Percentiles rank a stretch among this genome's conserved stretches.
Evolutionary conservation across 2,797 vertebrate species (phyloP).

Genomic region (Pseudochaenichthys georgianus): DNA sequence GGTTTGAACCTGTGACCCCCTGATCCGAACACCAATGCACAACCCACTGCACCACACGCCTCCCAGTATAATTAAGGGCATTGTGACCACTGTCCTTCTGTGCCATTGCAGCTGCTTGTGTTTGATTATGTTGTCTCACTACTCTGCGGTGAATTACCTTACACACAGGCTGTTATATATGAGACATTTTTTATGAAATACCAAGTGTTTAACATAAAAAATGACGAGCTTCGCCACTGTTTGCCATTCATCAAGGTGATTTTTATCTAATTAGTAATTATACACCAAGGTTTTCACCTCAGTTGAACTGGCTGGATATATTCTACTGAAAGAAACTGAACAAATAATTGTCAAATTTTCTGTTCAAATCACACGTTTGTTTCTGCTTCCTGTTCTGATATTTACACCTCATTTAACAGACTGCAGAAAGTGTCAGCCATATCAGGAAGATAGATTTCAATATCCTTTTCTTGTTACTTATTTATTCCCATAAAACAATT

Average conservation of each 20-base stretch:
- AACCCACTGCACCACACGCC: too few species aligned
- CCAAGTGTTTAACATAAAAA: slow-evolving; percentile 28
- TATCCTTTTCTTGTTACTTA: not conserved
- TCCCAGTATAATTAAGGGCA: not conserved
- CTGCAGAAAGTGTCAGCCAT: not conserved
- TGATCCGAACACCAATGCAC: too few species aligned
- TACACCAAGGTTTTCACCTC: slow-evolving; percentile 14
- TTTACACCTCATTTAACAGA: slow-evolving; percentile 16
- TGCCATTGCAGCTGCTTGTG: not conserved
- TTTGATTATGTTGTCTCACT: not conserved
- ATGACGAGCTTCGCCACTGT: slow-evolving; percentile 1
- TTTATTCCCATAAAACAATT: not conserved
- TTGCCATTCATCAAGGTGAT: not conserved
- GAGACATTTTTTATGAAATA: slow-evolving; percentile 4
- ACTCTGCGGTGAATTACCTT: not conserved
- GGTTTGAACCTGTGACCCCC: too few species aligned
- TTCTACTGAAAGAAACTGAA: not conserved
- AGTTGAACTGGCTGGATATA: not conserved
- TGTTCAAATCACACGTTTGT: slow-evolving; percentile 13
- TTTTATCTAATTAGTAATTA: not conserved
- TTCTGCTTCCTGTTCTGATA: slow-evolving; percentile 2
- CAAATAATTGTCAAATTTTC: slow-evolving; percentile 1
- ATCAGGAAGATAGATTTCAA: slow-evolving; percentile 1
- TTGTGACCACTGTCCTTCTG: not conserved
- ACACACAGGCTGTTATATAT: not conserved